phyloP scores from a whole-genome alignment of 2,888 invertebrate species.

The Philereme transversata region DNA sequence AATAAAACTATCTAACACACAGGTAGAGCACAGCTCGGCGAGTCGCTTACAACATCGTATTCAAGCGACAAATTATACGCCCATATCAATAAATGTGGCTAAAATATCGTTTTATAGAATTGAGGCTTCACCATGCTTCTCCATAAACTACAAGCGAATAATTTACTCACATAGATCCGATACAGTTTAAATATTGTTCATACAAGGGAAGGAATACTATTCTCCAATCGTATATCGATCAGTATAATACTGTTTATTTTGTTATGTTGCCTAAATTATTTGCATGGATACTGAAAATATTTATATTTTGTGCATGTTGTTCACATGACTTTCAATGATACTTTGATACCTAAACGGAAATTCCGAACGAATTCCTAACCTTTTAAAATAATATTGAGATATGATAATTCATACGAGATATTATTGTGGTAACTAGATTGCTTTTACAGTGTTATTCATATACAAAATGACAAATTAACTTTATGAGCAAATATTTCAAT shows the following conservation, averaged over 20 bases:
- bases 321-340: too few species aligned
- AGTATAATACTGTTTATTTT: background rate
- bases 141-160: slow-evolving; percentile 77
- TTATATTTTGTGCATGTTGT: too few species aligned
- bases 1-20: slow-evolving; percentile 68
- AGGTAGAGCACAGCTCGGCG: slow-evolving; percentile 63
- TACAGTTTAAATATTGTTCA: slow-evolving; percentile 59
- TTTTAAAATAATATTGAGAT: too few species aligned
- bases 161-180: slow-evolving; percentile 77
- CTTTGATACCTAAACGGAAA: too few species aligned
- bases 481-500: slow-evolving; percentile 43
- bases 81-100: slow-evolving; percentile 62
- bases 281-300: background rate
- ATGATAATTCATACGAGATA: too few species aligned
- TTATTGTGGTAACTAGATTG: too few species aligned
- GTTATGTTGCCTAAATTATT: background rate
- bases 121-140: slow-evolving; percentile 74
- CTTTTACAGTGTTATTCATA: too few species aligned
- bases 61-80: slow-evolving; percentile 70
- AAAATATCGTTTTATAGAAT: slow-evolving; percentile 49
- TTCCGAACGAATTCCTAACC: too few species aligned
- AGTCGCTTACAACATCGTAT: slow-evolving; percentile 59
- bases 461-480: slow-evolving; percentile 24
- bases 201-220: slow-evolving; percentile 32
- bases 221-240: slow-evolving; percentile 12